Conservation (phyloP, 2,113 vertebrate genomes). For the Malaclemys terrapin region DNA sequence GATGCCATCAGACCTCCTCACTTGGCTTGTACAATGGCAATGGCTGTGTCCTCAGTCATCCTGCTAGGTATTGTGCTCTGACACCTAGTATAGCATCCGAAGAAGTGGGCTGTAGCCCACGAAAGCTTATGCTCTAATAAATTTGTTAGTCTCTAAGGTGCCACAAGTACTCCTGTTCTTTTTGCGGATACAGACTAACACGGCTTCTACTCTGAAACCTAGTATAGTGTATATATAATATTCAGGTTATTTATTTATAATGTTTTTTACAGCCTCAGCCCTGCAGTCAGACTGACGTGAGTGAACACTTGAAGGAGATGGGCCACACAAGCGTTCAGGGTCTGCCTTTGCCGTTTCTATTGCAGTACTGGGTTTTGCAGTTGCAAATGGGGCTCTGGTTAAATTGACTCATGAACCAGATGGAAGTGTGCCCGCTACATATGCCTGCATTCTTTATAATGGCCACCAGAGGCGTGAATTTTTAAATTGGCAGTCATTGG, state of each 20-base stretch:
- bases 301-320: not conserved
- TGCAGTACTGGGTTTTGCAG: not conserved
- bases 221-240: not conserved
- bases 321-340: not conserved
- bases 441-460: not conserved
- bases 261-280: not conserved
- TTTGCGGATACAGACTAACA: too few relatives aligned
- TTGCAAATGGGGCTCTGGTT: not conserved
- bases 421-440: not conserved
- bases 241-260: not conserved
- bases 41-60: not conserved
- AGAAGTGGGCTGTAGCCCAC: too few relatives aligned
- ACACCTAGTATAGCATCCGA: too few relatives aligned
- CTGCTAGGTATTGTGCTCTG: not conserved
- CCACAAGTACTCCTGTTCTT: too few relatives aligned
- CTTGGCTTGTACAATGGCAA: not conserved
- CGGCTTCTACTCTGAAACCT: not conserved
- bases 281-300: too few relatives aligned
- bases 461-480: not conserved
- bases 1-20: not conserved
- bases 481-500: not conserved
- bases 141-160: too few relatives aligned
- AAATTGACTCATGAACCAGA: not conserved
- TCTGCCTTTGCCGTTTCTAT: not conserved
- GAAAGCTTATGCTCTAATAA: too few relatives aligned